Evolutionary conservation across 2,797 vertebrate species (phyloP).

Genomic region (Malurus splendens): DNA sequence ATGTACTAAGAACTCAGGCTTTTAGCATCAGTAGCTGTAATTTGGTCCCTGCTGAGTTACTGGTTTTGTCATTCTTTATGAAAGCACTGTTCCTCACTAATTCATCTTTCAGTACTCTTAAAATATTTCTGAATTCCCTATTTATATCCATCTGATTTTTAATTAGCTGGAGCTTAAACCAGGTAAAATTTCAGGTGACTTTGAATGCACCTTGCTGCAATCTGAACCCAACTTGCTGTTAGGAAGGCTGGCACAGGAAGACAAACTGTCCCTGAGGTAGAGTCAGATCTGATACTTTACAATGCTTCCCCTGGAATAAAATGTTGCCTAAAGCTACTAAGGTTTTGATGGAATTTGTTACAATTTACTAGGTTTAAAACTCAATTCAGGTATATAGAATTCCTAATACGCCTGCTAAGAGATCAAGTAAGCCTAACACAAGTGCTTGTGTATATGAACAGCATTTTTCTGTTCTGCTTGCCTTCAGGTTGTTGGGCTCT

Average conservation of each 20-base stretch:
- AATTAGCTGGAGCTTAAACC: neutral
- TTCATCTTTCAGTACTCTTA: neutral
- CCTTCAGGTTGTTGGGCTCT: neutral
- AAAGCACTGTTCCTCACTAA: neutral
- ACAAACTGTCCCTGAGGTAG: neutral
- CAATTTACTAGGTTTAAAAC: slow-evolving; percentile 30
- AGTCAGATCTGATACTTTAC: neutral
- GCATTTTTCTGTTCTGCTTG: neutral
- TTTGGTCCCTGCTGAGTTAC: neutral
- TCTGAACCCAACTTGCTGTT: neutral
- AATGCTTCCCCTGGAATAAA: neutral
- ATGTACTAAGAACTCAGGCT: neutral
- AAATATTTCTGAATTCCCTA: neutral
- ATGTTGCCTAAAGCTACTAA: neutral
- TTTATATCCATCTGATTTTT: neutral
- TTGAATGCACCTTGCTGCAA: neutral
- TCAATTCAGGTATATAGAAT: slow-evolving; percentile 18
- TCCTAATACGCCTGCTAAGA: neutral
- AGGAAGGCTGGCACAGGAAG: neutral
- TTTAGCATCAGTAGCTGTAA: accelerated
- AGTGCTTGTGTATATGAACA: neutral
- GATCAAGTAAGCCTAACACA: neutral
- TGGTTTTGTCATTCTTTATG: neutral
- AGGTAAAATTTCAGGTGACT: neutral
- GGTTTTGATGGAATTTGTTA: slow-evolving; percentile 7